These are phyloP conservation scores for Agrotis segetum DNA, from an alignment of 2,888 invertebrate genomes.

Conservation along the genomic window DNA sequence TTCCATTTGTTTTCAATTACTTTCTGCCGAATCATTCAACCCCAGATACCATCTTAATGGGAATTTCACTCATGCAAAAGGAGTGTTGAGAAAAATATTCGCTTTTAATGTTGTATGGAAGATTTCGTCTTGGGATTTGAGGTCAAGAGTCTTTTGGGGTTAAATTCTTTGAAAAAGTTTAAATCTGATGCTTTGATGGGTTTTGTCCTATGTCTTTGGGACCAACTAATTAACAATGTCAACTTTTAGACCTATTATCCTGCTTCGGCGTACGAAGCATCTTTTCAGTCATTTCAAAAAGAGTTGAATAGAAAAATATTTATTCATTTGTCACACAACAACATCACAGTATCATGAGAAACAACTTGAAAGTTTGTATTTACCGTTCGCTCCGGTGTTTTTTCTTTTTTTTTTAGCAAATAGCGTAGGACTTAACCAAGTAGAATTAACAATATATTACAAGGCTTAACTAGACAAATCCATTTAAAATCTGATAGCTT, in stretches of 20 bases:
- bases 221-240: not conserved
- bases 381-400: not conserved
- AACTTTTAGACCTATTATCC: not conserved
- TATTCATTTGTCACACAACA: no score
- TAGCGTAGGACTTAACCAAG: no score
- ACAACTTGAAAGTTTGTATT: no score
- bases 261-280: no score
- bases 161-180: constrained; percentile 13
- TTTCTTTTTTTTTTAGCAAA: not conserved
- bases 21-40: constrained; percentile 31
- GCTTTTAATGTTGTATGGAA: constrained; percentile 9
- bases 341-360: no score
- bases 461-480: no score
- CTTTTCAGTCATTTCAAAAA: no score
- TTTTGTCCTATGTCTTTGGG: not conserved
- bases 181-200: not conserved
- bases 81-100: constrained; percentile 1
- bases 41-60: constrained; percentile 21
- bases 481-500: no score
- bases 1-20: constrained; percentile 45
- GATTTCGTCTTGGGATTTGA: not conserved
- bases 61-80: constrained; percentile 35
- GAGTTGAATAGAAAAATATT: no score
- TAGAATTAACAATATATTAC: no score
- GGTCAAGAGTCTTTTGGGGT: constrained; percentile 3